Percentiles rank a stretch among this genome's conserved stretches.
Evolutionary conservation across 1,140 invertebrate genomes (phyloP).

Genomic region (Drosophila elegans): DNA sequence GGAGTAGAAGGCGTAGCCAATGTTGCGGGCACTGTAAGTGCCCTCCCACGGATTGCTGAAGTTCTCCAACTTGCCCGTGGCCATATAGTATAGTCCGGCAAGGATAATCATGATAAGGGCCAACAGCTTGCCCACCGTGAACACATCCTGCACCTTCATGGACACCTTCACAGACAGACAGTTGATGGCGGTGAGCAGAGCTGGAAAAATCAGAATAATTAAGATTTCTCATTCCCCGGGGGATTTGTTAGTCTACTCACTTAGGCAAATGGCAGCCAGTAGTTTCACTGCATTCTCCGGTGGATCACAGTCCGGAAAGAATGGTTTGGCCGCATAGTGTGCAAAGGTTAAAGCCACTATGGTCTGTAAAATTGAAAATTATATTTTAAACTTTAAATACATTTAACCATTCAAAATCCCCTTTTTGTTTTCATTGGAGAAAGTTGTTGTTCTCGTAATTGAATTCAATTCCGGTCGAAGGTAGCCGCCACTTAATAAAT

Average conservation of each 20-base stretch:
- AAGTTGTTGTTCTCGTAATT: constrained; percentile 44
- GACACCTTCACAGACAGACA: constrained; percentile 95
- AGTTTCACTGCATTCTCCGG: constrained; percentile 89
- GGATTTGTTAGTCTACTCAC: constrained; percentile 86
- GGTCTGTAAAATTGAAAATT: constrained; percentile 86
- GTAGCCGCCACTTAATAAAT: constrained; percentile 39
- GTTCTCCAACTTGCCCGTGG: constrained; percentile 89
- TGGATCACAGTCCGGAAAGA: constrained; percentile 90
- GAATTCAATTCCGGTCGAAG: constrained; percentile 54
- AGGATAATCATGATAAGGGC: constrained; percentile 93
- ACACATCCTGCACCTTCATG: constrained; percentile 95
- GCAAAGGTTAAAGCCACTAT: constrained; percentile 94
- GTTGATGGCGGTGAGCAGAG: constrained; percentile 94
- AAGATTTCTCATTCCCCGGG: neutral
- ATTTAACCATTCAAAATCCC: neutral
- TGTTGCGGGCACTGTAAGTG: constrained; percentile 86
- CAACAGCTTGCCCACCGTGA: constrained; percentile 94
- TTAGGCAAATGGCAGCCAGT: constrained; percentile 90
- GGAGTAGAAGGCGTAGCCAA: constrained; percentile 95
- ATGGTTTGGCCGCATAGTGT: constrained; percentile 92
- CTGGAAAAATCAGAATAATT: constrained; percentile 85
- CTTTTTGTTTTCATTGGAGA: constrained; percentile 23
- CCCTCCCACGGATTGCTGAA: constrained; percentile 91
- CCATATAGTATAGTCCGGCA: constrained; percentile 91
- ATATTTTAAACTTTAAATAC: neutral